A percentile compares a stretch with the other conserved stretches of the same genome.
Conservation (phyloP, 1,140 invertebrate genomes). For the Wasmannia auropunctata region DNA sequence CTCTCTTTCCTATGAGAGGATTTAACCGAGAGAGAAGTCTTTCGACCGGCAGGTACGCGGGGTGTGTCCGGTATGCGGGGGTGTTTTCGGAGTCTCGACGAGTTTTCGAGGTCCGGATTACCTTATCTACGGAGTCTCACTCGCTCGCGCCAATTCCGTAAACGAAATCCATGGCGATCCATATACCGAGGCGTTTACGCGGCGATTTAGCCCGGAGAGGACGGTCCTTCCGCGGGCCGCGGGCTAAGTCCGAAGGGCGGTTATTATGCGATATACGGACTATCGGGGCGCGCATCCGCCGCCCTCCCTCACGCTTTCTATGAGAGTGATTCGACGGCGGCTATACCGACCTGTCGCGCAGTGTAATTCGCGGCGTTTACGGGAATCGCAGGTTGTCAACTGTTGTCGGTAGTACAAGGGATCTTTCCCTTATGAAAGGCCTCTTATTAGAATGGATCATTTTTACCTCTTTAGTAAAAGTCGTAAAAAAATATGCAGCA, state of each 20-base stretch:
- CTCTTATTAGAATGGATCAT: not conserved
- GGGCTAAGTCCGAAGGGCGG: conserved; percentile 62
- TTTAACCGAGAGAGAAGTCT: conserved; percentile 69
- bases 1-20: not conserved
- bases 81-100: conserved; percentile 61
- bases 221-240: conserved; percentile 57
- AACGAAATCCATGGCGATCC: conserved; percentile 75
- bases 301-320: conserved; percentile 3
- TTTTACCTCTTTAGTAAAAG: not conserved
- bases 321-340: conserved; percentile 13
- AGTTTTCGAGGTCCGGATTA: conserved; percentile 83
- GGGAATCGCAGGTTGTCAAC: conserved; percentile 13
- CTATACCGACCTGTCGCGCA: conserved; percentile 26
- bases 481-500: conserved; percentile 29
- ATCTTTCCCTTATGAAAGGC: not conserved
- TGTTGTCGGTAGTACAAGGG: not conserved
- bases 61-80: conserved; percentile 41
- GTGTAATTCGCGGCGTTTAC: conserved; percentile 64
- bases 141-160: conserved; percentile 75
- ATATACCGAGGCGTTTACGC: conserved; percentile 75
- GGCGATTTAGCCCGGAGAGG: conserved; percentile 74
- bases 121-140: conserved; percentile 83
- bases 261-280: conserved; percentile 66
- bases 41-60: conserved; percentile 52
- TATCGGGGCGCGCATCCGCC: conserved; percentile 30